Evolutionary conservation across 2,888 invertebrate species (phyloP).

Genomic region (Oligia latruncula): DNA sequence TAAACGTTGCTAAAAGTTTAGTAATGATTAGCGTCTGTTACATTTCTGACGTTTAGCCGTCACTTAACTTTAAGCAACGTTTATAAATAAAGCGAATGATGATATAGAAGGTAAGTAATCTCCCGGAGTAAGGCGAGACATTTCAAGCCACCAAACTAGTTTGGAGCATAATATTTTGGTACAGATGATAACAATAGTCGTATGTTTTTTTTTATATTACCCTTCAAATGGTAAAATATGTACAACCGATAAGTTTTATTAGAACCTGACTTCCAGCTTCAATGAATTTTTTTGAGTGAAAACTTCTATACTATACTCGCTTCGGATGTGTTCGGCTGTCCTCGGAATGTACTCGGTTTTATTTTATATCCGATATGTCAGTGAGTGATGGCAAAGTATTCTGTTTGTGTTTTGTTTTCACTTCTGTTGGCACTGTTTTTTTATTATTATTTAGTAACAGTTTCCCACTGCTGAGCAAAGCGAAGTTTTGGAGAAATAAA

Average conservation of each 20-base stretch:
- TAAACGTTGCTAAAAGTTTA: no score
- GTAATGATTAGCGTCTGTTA: neutral
- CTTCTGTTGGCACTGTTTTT: no score
- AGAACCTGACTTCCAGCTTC: neutral
- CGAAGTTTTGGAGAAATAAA: no score
- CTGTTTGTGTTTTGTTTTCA: no score
- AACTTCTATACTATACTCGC: no score
- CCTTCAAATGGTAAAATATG: no score
- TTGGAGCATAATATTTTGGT: slow-evolving; percentile 58
- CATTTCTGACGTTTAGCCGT: neutral
- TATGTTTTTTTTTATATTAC: neutral
- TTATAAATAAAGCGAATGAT: neutral
- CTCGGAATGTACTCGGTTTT: no score
- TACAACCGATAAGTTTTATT: no score
- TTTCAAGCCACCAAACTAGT: slow-evolving; percentile 56
- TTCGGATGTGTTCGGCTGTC: no score
- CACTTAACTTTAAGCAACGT: neutral
- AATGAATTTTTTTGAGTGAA: neutral
- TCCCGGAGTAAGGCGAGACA: slow-evolving; percentile 1
- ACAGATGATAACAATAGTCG: slow-evolving; percentile 25
- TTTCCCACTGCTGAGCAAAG: no score
- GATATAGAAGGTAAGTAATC: neutral
- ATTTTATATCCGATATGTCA: no score
- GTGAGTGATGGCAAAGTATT: no score
- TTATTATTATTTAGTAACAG: neutral